These are phyloP conservation scores for Megaceryle alcyon DNA, from an alignment of 2,797 vertebrate genomes.

Conservation along the genomic window DNA sequence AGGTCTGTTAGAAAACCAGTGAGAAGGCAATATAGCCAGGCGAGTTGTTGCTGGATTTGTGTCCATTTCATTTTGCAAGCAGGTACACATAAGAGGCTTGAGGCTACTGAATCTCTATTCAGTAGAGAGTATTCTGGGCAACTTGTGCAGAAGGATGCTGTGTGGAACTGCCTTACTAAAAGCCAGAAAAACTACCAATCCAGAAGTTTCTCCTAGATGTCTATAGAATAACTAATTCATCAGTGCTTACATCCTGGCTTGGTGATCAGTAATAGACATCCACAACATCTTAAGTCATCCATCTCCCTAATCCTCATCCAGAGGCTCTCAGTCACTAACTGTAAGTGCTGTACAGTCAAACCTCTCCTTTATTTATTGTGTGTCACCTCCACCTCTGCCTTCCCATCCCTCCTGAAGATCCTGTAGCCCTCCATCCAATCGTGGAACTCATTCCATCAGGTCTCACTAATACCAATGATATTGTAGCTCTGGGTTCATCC, in stretches of 20 bases:
- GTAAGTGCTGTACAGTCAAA: background rate
- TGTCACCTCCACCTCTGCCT: background rate
- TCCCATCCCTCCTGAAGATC: background rate
- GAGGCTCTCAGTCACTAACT: too few species aligned
- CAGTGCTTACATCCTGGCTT: too few species aligned
- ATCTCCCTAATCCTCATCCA: background rate
- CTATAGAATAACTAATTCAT: too few species aligned
- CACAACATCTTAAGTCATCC: background rate
- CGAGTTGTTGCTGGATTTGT: background rate
- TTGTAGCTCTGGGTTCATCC: background rate
- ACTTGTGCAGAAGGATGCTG: background rate
- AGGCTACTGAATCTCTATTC: background rate
- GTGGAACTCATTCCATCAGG: too few species aligned
- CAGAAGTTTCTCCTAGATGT: too few species aligned
- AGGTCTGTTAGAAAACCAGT: background rate
- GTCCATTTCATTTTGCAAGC: background rate
- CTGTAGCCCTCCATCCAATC: background rate
- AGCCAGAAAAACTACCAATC: background rate
- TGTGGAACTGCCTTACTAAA: background rate
- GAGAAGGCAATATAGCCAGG: background rate
- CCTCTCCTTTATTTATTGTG: background rate
- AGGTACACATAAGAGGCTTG: background rate
- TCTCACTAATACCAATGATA: too few species aligned
- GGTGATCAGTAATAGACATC: too few species aligned
- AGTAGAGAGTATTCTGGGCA: background rate